Evolutionary conservation across 2,888 invertebrate species (phyloP), one percentile per base, ranked within the genome.

Genomic region (Zaprionus obscuricornis): DNA sequence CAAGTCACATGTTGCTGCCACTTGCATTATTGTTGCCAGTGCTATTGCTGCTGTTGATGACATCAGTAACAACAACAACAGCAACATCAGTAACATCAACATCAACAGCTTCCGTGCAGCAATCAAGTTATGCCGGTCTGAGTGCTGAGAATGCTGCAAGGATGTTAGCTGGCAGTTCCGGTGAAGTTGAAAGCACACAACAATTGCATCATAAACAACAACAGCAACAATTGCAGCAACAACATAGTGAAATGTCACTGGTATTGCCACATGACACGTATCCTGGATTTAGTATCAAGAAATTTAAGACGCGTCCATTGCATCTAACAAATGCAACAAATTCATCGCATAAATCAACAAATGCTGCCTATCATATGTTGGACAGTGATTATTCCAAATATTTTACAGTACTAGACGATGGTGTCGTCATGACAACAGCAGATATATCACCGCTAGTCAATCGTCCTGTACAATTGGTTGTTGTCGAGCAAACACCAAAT

Each of bases 191-290:
- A 14, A 66, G 45, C 11, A 24, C 54, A 1, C 54, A 60, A 2
- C 39, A 68, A 5, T 63, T 27, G 22, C 24, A 45, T 46, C 50
- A 58, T 5, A n/a, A n/a, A n/a, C n/a, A n/a, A n/a, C n/a, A n/a
- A n/a, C n/a, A n/a, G n/a, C n/a, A n/a, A n/a, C n/a, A n/a, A n/a
- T n/a, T n/a, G n/a, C 18, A 13, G 4, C 47, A 27, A 10, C 50
- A 17, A 14, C 79, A 72, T 56, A 89, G 88, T 58, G 88, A 88
- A 37, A 86, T 90, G 86, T 90, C 90, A 8, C 74, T 90, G 64
- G 94, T 96, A 85, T 92, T 97, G 88, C 96, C 97, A 42, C 96
- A 97, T 90, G 97, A 97, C 89, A 95, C 96, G 76, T 95, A 96
- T 88, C 96, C 97, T 2, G 97, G 97, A 42, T 96, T 95, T 91